Conservation (phyloP, 1,140 invertebrate species). For the Anastrepha ludens region DNA sequence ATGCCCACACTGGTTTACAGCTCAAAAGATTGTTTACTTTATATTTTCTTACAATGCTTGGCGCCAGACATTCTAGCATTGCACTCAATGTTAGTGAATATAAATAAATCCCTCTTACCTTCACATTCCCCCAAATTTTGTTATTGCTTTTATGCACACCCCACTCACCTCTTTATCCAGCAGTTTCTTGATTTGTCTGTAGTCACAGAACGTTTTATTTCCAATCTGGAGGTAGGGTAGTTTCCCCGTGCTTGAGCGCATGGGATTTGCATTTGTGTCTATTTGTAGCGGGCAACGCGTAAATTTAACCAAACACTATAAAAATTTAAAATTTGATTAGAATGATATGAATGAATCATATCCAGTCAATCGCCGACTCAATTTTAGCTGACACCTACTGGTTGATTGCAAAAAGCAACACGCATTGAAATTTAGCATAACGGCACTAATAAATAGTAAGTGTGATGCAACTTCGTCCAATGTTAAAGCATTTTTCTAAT, state of each 20-base stretch:
- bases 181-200: constrained; percentile 69
- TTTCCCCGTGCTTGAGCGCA: constrained; percentile 69
- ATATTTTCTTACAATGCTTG: neutral
- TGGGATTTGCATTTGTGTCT: constrained; percentile 69
- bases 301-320: constrained; percentile 69
- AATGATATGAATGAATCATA: constrained; percentile 15
- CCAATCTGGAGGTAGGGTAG: constrained; percentile 71
- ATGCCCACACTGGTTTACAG: no score
- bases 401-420: neutral
- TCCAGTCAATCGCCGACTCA: neutral
- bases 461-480: constrained; percentile 67
- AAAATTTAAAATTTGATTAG: neutral
- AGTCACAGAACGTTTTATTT: constrained; percentile 70
- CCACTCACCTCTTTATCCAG: constrained; percentile 68
- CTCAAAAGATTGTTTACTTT: no score
- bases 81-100: neutral
- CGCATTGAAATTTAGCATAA: constrained; percentile 56
- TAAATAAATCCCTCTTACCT: neutral
- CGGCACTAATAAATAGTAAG: constrained; percentile 65
- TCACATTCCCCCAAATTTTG: neutral
- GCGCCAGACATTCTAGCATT: constrained; percentile 31
- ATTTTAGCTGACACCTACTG: neutral
- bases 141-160: neutral
- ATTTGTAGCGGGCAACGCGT: constrained; percentile 69
- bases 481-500: neutral